Evolutionary conservation across 1,140 invertebrate species (phyloP), one percentile per base, ranked within the genome.

Genomic region (Octopus sinensis): DNA sequence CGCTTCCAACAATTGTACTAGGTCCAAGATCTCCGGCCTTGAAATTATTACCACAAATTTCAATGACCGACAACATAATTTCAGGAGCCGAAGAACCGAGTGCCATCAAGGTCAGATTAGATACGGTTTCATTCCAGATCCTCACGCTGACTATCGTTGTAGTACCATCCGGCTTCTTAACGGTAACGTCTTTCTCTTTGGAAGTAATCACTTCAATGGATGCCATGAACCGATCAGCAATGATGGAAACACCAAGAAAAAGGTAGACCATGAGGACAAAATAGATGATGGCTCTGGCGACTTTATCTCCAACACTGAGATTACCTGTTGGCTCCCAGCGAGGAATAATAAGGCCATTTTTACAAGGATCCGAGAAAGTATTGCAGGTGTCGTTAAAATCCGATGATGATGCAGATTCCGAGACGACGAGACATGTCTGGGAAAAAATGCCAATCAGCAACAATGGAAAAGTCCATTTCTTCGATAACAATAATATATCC

Each of bases 121-220:
- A 98, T 23, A 99, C 98, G 0, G 98, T 99, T 90, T 99, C 98
- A 91, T 99, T 99, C 94, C 94, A 94, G 78, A 93, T 92, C 53
- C 90, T 83, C 7, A 94, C 93, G 4, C 94, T 93, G n/a, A 99
- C 94, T 80, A 96, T 94, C 84, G 97, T 95, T 51, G 94, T 95
- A 78, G 96, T 94, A 52, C 95, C 96, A 85, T 95, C 90, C 10
- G 92, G 89, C 78, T 95, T 94, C 83, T 95, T 95, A 10, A 98
- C 94, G 82, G 94, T 93, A 82, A 98, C 94, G 89, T 98, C 96
- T 84, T 96, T 95, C 89, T 99, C 97, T 89, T 97, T 95, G 0
- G 97, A 98, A 6, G 98, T 99, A 88, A 99, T 99, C 81, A 99
- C 97, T 93, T 99, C 98, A 89, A 99, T 99, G 83, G 97, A 95